Conservation (phyloP, 2,113 vertebrate genomes). For the Eurypyga helias region DNA sequence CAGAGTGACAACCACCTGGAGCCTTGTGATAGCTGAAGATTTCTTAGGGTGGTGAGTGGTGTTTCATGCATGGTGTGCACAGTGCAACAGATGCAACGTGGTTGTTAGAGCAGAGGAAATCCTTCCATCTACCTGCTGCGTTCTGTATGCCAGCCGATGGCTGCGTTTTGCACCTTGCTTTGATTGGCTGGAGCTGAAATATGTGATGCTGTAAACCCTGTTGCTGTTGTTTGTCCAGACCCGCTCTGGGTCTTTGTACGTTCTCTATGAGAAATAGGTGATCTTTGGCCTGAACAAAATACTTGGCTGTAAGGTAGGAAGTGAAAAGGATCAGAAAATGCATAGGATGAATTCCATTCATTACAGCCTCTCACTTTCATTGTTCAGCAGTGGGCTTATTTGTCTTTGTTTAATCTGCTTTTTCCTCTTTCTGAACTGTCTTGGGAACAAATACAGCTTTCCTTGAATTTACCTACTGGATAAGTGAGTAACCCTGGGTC, state of each 20-base stretch:
- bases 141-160: background rate
- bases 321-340: background rate
- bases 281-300: background rate
- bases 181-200: background rate
- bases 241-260: background rate
- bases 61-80: background rate
- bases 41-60: background rate
- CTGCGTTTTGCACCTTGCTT: background rate
- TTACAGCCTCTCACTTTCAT: background rate
- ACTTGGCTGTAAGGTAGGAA: background rate
- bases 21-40: background rate
- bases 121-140: background rate
- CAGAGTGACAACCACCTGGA: background rate
- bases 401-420: background rate
- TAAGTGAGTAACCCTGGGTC: background rate
- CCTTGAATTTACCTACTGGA: background rate
- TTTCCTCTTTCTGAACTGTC: background rate
- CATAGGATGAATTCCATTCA: background rate
- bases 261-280: background rate
- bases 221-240: background rate
- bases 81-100: background rate
- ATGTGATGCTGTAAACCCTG: background rate
- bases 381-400: background rate
- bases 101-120: background rate
- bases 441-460: background rate